Conservation (phyloP, 2,888 invertebrate species). For the Scaptomyza parva region DNA sequence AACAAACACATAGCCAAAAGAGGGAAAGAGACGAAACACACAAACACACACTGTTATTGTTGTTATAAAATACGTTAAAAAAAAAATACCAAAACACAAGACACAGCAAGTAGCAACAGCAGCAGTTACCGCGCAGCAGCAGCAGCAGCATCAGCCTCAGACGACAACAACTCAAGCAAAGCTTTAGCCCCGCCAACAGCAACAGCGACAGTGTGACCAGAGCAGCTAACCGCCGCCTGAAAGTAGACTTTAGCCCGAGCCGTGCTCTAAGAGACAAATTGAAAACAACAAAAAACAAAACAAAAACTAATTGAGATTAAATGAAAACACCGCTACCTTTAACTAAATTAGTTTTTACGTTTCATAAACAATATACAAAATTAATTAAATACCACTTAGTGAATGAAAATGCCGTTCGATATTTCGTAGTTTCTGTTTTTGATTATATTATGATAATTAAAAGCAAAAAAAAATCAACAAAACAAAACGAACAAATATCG, state of each 20-base stretch:
- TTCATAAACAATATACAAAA: slow-evolving; percentile 55
- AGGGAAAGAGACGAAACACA: slow-evolving; percentile 37
- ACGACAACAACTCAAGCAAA: slow-evolving; percentile 72
- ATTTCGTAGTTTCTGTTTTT: slow-evolving; percentile 41
- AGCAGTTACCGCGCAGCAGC: slow-evolving; percentile 37
- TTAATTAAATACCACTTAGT: slow-evolving; percentile 43
- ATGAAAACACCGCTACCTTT: slow-evolving; percentile 56
- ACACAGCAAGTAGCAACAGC: slow-evolving; percentile 36
- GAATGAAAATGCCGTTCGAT: slow-evolving; percentile 47
- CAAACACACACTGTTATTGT: slow-evolving; percentile 71
- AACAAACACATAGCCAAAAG: slow-evolving; percentile 46
- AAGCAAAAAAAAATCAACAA: slow-evolving; percentile 1
- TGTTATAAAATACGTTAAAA: slow-evolving; percentile 64
- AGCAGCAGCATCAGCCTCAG: slow-evolving; percentile 61
- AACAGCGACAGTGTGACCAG: slow-evolving; percentile 57
- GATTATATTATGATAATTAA: slow-evolving; percentile 12
- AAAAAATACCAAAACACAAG: slow-evolving; percentile 32
- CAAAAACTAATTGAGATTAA: slow-evolving; percentile 34
- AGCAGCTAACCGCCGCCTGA: slow-evolving; percentile 57
- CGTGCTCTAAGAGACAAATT: slow-evolving; percentile 71
- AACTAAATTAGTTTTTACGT: slow-evolving; percentile 51
- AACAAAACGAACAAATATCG: slow-evolving; percentile 31
- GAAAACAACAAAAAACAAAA: not conserved
- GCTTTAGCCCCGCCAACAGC: slow-evolving; percentile 53
- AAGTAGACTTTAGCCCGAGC: slow-evolving; percentile 71